Conservation (phyloP, 2,888 invertebrate genomes). For the Melanostoma mellinum region DNA sequence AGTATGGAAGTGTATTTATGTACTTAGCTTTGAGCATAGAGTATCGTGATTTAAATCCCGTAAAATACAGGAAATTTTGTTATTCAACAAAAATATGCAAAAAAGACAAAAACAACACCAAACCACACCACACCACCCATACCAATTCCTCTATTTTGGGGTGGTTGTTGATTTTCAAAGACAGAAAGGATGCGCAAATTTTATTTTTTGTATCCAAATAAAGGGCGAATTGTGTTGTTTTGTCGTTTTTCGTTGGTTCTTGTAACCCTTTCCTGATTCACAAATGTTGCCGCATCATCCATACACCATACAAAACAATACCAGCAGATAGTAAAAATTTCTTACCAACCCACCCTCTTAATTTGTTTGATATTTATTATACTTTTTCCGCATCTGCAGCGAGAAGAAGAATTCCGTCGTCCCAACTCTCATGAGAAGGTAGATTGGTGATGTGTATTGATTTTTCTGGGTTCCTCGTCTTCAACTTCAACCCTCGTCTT, state of each 20-base stretch:
- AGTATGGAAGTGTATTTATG: not conserved
- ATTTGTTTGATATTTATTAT: constrained; percentile 53
- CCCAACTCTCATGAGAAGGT: not conserved
- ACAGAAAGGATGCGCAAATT: constrained; percentile 39
- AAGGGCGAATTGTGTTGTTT: constrained; percentile 17
- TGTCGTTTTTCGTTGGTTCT: constrained; percentile 15
- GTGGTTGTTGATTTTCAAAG: not conserved
- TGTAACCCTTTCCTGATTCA: not conserved
- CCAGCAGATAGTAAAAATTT: not conserved
- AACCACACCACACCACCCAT: constrained; percentile 3
- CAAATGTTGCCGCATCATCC: constrained; percentile 12
- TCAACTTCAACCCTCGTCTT: constrained; percentile 32
- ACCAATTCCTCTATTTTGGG: not conserved
- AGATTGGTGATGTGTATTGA: constrained; percentile 59
- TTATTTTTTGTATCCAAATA: constrained; percentile 31
- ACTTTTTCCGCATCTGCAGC: constrained; percentile 29
- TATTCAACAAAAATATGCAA: constrained; percentile 43
- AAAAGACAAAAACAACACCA: constrained; percentile 30
- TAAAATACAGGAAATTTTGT: constrained; percentile 58
- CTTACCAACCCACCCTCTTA: constrained; percentile 16
- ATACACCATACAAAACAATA: too few relatives aligned
- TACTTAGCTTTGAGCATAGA: not conserved
- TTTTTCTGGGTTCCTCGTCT: constrained; percentile 36
- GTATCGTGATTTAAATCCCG: constrained; percentile 48
- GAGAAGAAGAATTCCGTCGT: constrained; percentile 1